Conservation (phyloP, 2,797 vertebrate species). For the Melopsittacus undulatus region DNA sequence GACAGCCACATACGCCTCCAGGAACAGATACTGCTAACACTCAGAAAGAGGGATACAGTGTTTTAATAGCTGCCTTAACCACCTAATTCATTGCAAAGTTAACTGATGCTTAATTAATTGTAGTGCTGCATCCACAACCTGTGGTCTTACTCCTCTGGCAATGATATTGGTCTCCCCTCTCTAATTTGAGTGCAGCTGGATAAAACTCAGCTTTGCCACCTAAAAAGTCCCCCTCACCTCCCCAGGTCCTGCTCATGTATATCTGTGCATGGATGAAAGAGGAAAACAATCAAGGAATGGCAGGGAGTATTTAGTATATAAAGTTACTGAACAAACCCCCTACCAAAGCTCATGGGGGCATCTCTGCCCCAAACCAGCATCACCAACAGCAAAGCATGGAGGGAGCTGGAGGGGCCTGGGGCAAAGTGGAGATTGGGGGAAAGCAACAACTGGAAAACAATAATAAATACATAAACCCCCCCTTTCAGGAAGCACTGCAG, state of each 20-base stretch:
- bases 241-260: background rate
- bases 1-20: background rate
- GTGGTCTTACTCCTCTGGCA: background rate
- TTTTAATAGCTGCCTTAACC: background rate
- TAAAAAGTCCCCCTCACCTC: background rate
- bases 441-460: background rate
- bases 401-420: background rate
- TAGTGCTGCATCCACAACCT: background rate
- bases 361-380: background rate
- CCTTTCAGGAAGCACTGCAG: background rate
- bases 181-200: background rate
- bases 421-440: accelerated
- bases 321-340: accelerated
- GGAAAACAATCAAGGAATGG: background rate
- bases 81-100: background rate
- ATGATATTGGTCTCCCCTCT: background rate
- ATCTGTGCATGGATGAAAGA: accelerated
- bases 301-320: background rate
- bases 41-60: background rate
- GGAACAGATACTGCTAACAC: background rate
- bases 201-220: background rate
- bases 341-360: accelerated
- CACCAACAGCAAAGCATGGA: accelerated
- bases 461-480: background rate
- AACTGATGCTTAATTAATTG: background rate